Evolutionary conservation across 2,888 invertebrate species (phyloP), one percentile per base, ranked within the genome.

Genomic region (Macrosoma leucophasiata): DNA sequence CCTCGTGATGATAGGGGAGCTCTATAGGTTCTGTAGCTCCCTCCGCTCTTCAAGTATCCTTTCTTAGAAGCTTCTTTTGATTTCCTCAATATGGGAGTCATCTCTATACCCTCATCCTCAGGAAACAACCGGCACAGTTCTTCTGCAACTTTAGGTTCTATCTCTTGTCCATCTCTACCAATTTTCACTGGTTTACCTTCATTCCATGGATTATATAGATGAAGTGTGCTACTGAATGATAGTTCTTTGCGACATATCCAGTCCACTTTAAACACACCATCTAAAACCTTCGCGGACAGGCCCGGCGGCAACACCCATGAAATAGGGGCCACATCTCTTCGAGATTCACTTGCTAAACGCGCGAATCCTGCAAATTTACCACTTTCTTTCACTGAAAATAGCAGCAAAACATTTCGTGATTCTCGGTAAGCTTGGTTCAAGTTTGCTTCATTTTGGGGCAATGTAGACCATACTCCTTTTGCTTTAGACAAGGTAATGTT

Each of bases 151-250:
- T 94, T 90, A 2, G 97, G 97, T 69, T 98, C 98, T 50, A 98
- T 96, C 87, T 98, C 98, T 87, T 98, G 93, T 0, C 98, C 98
- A 85, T 98, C 98, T 43, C 98, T 88, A n/a, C 97, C 98, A 58
- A 98, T 98, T 87, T 98, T 98, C 0, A 98, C 98, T 36, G 97
- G 97, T 77, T 97, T 97, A 25, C 96, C 95, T 67, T 98, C 97
- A 85, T 98, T 98, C 97, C 97, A 98, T 3, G 96, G 93, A 82
- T 98, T 98, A 63, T 95, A 96, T 40, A 98, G 84, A 72, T 98
- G 97, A 52, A 93, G 88, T 2, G 97, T 97, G 60, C 92, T 93
- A 50, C 91, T 92, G 60, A 98, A 98, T 2, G 96, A 91, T 42
- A 98, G 84, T 68, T 98, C 98, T 59, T 95, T 94, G 57, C 96